Percentiles rank a stretch among this genome's conserved stretches.
Conservation (phyloP, 2,113 vertebrate genomes). For the Tinamus guttatus region DNA sequence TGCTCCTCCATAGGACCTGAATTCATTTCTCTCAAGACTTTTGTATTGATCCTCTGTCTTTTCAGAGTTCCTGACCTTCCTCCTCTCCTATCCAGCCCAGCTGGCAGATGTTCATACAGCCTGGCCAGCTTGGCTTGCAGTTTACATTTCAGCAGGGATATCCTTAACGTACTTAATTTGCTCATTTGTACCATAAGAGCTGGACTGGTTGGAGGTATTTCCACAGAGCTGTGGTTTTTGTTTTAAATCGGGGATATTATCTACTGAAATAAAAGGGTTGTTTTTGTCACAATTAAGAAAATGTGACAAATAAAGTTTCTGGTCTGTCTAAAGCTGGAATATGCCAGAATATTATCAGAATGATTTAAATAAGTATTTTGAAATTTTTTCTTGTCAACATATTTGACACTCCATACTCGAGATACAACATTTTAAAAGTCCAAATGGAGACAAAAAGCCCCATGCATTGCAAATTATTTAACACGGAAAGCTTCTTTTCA, state of each 20-base stretch:
- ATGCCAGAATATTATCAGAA: neutral
- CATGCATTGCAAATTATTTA: neutral
- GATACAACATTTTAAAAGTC: neutral
- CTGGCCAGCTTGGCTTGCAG: neutral
- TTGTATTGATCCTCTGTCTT: slow-evolving; percentile 35
- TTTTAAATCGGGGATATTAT: neutral
- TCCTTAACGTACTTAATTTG: neutral
- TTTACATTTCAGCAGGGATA: slow-evolving; percentile 34
- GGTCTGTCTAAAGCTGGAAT: neutral
- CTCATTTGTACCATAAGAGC: neutral
- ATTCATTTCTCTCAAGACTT: slow-evolving; percentile 49
- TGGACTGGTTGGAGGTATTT: neutral
- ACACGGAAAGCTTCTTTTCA: neutral
- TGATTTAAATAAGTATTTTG: neutral
- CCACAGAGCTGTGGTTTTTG: neutral
- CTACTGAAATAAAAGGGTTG: neutral
- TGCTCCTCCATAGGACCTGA: neutral
- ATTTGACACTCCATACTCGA: neutral
- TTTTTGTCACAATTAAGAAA: neutral
- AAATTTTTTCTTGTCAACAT: neutral
- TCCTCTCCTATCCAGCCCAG: slow-evolving; percentile 30
- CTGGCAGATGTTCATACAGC: neutral
- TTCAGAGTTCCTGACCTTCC: slow-evolving; percentile 48
- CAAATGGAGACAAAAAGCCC: neutral
- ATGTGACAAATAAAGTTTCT: neutral